Conservation (phyloP, 1,140 invertebrate species). For the Hydropsyche tenuis region DNA sequence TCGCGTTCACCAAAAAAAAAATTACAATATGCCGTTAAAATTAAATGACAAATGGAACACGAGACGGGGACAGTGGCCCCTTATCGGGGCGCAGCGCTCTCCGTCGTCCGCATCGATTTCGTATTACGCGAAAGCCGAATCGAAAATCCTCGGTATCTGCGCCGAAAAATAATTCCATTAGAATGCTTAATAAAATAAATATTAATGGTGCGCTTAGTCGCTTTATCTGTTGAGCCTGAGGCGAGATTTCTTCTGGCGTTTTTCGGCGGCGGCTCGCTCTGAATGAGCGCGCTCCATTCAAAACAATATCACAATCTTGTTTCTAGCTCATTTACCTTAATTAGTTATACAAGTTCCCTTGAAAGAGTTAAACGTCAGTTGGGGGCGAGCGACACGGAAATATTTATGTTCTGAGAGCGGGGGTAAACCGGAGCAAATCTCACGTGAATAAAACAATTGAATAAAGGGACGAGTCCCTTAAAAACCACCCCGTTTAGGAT, state of each 20-base stretch:
- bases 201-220: too few relatives aligned
- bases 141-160: too few relatives aligned
- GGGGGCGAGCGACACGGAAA: constrained; percentile 46
- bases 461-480: constrained; percentile 19
- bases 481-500: too few relatives aligned
- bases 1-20: background rate
- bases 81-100: background rate
- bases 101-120: background rate
- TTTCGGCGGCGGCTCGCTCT: background rate
- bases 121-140: too few relatives aligned
- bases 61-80: background rate
- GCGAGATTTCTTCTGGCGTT: too few relatives aligned
- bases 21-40: constrained; percentile 42
- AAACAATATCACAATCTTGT: constrained; percentile 52
- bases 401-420: constrained; percentile 46
- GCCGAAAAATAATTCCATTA: too few relatives aligned
- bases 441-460: constrained; percentile 48
- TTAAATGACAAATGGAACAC: constrained; percentile 39
- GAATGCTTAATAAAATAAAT: too few relatives aligned
- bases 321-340: constrained; percentile 51
- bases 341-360: constrained; percentile 50
- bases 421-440: constrained; percentile 13
- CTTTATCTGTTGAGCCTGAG: too few relatives aligned
- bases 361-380: constrained; percentile 50
- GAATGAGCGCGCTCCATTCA: constrained; percentile 43